Evolutionary conservation across 2,113 vertebrate genomes (phyloP).

Genomic region (Choloepus hoffmanni): DNA sequence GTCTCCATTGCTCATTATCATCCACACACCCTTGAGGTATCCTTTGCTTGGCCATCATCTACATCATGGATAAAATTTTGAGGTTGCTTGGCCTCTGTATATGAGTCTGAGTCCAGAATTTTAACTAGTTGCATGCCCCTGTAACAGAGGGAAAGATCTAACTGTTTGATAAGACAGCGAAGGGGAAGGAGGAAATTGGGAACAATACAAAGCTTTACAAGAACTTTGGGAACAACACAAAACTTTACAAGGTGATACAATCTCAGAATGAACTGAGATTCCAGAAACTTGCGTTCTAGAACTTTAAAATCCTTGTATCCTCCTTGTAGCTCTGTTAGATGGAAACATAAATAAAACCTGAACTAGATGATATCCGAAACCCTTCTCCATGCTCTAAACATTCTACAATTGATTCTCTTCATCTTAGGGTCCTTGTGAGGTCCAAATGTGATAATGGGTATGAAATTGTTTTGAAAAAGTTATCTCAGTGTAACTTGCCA

Average conservation of each 20-base stretch:
- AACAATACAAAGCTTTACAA: background rate
- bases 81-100: background rate
- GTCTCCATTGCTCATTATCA: background rate
- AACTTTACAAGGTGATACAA: background rate
- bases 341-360: conserved; percentile 24
- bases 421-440: background rate
- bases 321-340: background rate
- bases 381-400: background rate
- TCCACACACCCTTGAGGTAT: background rate
- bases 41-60: background rate
- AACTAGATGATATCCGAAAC: background rate
- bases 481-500: background rate
- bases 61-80: background rate
- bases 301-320: background rate
- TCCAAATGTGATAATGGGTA: background rate
- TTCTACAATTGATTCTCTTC: background rate
- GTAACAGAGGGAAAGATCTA: background rate
- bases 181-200: background rate
- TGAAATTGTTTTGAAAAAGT: conserved; percentile 17
- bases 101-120: conserved; percentile 37
- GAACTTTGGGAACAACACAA: background rate
- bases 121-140: background rate
- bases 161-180: background rate
- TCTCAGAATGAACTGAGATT: background rate
- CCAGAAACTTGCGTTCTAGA: background rate